These are phyloP conservation scores for Sebastes nivosus DNA, from an alignment of 2,797 vertebrate species.

Conservation along the genomic window DNA sequence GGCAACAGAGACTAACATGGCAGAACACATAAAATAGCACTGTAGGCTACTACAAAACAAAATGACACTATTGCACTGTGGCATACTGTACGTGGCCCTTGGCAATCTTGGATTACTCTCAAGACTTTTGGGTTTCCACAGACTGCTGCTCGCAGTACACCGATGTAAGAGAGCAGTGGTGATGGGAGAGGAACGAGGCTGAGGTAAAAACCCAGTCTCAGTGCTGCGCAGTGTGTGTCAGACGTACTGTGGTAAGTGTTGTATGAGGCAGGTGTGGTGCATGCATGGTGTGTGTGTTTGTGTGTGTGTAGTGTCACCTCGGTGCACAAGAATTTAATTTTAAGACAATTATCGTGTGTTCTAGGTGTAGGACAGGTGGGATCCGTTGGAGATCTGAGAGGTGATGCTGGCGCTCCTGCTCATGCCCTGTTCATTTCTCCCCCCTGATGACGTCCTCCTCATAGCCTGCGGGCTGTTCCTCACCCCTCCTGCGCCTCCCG, in stretches of 20 bases:
- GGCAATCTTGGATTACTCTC: constrained; percentile 15
- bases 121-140: constrained; percentile 67
- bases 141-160: constrained; percentile 29
- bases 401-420: constrained; percentile 99
- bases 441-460: constrained; percentile 96
- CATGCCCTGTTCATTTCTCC: constrained; percentile 97
- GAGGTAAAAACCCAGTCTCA: constrained; percentile 22
- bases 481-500: constrained; percentile 89
- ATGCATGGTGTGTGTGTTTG: constrained; percentile 32
- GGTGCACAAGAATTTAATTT: constrained; percentile 19
- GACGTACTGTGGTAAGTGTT: constrained; percentile 12
- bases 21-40: constrained; percentile 34
- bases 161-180: constrained; percentile 27
- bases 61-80: constrained; percentile 38
- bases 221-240: constrained; percentile 20
- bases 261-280: constrained; percentile 33
- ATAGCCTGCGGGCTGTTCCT: constrained; percentile 98
- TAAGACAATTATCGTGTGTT: constrained; percentile 18
- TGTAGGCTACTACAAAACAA: constrained; percentile 1
- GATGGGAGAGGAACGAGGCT: constrained; percentile 6
- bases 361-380: constrained; percentile 98
- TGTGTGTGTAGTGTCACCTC: constrained; percentile 45
- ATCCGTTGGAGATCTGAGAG: constrained; percentile 99
- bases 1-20: constrained; percentile 55
- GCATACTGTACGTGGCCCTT: constrained; percentile 13